Percentiles rank a stretch among this genome's conserved stretches.
These are phyloP conservation scores for Apamea sordens DNA, from an alignment of 2,888 invertebrate species.

Conservation along the genomic window DNA sequence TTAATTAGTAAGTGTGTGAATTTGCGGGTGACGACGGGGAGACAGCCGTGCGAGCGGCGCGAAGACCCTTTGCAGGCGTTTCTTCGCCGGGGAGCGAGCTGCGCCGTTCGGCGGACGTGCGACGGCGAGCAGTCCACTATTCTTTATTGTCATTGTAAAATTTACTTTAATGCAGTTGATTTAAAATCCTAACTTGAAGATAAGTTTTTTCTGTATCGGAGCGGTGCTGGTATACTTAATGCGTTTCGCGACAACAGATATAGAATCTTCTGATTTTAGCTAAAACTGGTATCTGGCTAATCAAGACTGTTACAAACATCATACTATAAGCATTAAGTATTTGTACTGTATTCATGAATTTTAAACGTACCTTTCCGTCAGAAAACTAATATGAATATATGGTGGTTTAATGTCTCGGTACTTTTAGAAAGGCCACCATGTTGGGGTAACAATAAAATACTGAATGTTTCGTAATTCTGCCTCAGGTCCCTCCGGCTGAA, in stretches of 20 bases:
- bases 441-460: slow-evolving; percentile 38
- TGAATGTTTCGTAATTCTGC: slow-evolving; percentile 59
- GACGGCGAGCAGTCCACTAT: neutral
- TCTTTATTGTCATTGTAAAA: neutral
- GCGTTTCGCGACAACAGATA: slow-evolving; percentile 73
- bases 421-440: slow-evolving; percentile 73
- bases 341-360: slow-evolving; percentile 5
- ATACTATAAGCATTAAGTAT: slow-evolving; percentile 18
- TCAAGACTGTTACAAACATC: slow-evolving; percentile 32
- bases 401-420: slow-evolving; percentile 77
- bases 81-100: neutral
- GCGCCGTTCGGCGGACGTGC: neutral
- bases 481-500: slow-evolving; percentile 69
- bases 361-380: slow-evolving; percentile 44
- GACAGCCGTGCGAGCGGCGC: too few species aligned
- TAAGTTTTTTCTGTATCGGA: neutral
- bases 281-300: neutral
- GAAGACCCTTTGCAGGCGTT: too few species aligned
- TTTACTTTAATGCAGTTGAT: neutral
- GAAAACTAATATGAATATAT: slow-evolving; percentile 67
- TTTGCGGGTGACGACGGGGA: too few species aligned
- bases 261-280: slow-evolving; percentile 44
- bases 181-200: neutral
- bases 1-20: too few species aligned
- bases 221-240: neutral